Percentiles rank a stretch among this genome's conserved stretches.
Evolutionary conservation across 2,113 vertebrate genomes (phyloP).

Genomic region (Trogon melanurus): DNA sequence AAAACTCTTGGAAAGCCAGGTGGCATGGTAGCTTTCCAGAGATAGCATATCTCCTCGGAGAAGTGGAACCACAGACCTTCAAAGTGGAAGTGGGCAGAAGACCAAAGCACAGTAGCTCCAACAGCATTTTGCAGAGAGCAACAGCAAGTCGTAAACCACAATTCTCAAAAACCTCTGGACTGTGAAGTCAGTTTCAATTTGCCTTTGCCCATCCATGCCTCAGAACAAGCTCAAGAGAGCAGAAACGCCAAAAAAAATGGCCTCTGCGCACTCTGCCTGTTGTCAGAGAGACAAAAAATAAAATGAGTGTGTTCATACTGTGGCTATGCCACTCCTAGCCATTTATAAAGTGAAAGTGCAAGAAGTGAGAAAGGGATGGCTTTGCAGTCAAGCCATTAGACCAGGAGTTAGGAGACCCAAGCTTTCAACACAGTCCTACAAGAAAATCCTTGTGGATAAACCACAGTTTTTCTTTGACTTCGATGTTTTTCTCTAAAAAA

Average conservation of each 20-base stretch:
- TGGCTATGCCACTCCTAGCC: not conserved
- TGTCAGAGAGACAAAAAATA: not conserved
- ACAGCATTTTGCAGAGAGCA: not conserved
- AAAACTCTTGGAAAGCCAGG: not conserved
- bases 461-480: not conserved
- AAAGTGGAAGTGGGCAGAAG: not conserved
- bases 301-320: not conserved
- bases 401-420: not conserved
- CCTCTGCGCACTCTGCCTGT: not conserved
- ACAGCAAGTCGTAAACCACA: not conserved
- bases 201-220: not conserved
- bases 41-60: accelerated
- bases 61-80: not conserved
- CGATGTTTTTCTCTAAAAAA: not conserved
- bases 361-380: not conserved
- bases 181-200: not conserved
- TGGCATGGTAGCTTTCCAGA: not conserved
- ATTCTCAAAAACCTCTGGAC: not conserved
- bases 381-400: not conserved
- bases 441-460: constrained; percentile 29
- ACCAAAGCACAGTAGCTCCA: not conserved
- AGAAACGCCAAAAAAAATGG: not conserved
- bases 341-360: not conserved
- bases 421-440: constrained; percentile 7
- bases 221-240: not conserved